Percentiles rank a stretch among this genome's conserved stretches.
Conservation (phyloP, 2,113 vertebrate genomes). For the Phaethon lepturus region DNA sequence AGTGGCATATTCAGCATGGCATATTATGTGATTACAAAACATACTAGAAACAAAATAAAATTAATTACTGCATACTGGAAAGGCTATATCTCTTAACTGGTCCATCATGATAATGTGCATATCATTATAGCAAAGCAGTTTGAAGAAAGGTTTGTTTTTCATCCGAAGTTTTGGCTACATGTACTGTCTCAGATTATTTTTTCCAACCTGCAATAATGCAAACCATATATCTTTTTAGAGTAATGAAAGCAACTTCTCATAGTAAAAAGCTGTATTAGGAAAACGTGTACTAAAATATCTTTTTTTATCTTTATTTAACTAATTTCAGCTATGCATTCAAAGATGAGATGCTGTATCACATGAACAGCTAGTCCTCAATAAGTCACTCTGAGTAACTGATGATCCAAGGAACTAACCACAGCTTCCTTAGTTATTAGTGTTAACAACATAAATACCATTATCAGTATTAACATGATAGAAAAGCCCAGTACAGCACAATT, state of each 20-base stretch:
- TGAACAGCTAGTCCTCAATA: background rate
- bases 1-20: background rate
- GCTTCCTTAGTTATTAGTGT: background rate
- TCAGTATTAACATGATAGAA: background rate
- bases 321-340: background rate
- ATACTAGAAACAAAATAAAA: background rate
- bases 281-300: background rate
- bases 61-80: background rate
- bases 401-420: background rate
- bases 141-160: background rate
- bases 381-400: background rate
- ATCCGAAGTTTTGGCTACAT: background rate
- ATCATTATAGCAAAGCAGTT: background rate
- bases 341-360: background rate
- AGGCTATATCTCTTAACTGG: background rate
- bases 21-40: background rate
- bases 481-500: background rate
- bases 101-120: accelerated
- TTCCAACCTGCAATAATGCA: background rate
- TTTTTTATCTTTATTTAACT: background rate
- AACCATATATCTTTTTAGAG: background rate
- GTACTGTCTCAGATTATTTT: background rate
- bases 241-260: background rate
- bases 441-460: background rate
- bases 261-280: background rate